These are phyloP conservation scores for Panagrolaimus sp. DNA, from an alignment of 1,140 invertebrate genomes.

Conservation along the genomic window DNA sequence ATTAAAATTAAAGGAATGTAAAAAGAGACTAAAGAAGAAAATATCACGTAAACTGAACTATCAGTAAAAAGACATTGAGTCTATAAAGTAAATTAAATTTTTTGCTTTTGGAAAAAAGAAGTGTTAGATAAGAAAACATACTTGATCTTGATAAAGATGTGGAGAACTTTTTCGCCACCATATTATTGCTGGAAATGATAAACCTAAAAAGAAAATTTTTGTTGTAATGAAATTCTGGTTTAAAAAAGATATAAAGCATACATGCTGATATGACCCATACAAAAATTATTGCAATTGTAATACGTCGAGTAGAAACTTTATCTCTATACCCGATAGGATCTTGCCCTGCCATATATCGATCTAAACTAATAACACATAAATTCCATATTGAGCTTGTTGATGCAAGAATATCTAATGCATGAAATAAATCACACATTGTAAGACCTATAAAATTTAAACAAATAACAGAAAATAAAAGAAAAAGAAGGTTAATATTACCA, in stretches of 20 bases:
- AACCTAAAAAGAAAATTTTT: slow-evolving; percentile 27
- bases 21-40: slow-evolving; percentile 56
- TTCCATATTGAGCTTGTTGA: slow-evolving; percentile 58
- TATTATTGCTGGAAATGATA: slow-evolving; percentile 57
- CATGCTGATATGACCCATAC: slow-evolving; percentile 57
- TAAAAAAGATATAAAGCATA: too few species aligned
- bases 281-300: slow-evolving; percentile 47
- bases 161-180: slow-evolving; percentile 54
- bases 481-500: slow-evolving; percentile 28
- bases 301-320: slow-evolving; percentile 51
- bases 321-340: slow-evolving; percentile 57
- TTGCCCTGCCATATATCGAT: slow-evolving; percentile 55
- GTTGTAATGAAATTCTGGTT: too few species aligned
- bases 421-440: slow-evolving; percentile 55
- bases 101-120: not conserved
- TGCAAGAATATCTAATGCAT: slow-evolving; percentile 56
- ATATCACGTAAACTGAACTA: slow-evolving; percentile 47
- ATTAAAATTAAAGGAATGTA: slow-evolving; percentile 56
- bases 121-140: slow-evolving; percentile 19
- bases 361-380: slow-evolving; percentile 54
- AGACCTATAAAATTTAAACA: slow-evolving; percentile 42
- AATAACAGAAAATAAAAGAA: slow-evolving; percentile 10
- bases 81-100: slow-evolving; percentile 32
- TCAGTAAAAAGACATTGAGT: slow-evolving; percentile 54
- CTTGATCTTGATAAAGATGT: slow-evolving; percentile 49